Base-by-base conservation (phyloP, 2,113 vertebrate genomes). In the Lycocorax pyrrhopterus region DNA sequence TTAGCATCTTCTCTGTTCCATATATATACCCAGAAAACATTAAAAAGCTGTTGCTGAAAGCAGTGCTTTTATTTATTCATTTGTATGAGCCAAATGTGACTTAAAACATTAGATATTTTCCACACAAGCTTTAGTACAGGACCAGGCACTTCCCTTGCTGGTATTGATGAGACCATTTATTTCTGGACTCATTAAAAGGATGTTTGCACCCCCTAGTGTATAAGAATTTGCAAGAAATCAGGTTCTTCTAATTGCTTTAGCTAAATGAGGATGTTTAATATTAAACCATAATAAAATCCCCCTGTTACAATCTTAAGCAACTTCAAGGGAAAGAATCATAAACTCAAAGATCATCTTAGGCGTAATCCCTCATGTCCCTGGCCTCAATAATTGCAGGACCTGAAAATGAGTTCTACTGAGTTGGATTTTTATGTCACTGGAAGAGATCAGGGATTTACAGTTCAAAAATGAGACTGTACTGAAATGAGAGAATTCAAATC, bases 191-290 rank as follows among this genome's bases (percentile, higher is more conserved):
- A 94, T 91, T 85, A 43, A 76, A 94, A 94, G 96, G 95, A 87
- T 74, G 84, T 95, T 91, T 49, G 97, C 97, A 90, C 97, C 97
- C 96, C 77, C 97, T 98, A 91, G 97, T 91, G 97, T 77, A 77
- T 87, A 89, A 78, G 72, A 74, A 88, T 75, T 92, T 77, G 14
- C 39, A 63, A 71, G 76, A 51, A 79, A 95, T 46, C 51, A 44
- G 16, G 12, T 59, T 69, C 83, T 74, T 58, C 1, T 18, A 51
- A 15, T 63, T 66, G 29, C 5, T 2, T 93, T 52, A 79, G 63
- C 43, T 66, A 52, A 84, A 58, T 30, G 44, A 93, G 41, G 51
- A 49, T 87, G n/a, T 53, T 92, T 64, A 72, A 87, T 69, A 76
- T 53, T 93, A 92, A 87, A 78, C n/a, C 13, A 44, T 63, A 89